phyloP scores from a whole-genome alignment of 2,113 vertebrate genomes.

The Nerophis ophidion region DNA sequence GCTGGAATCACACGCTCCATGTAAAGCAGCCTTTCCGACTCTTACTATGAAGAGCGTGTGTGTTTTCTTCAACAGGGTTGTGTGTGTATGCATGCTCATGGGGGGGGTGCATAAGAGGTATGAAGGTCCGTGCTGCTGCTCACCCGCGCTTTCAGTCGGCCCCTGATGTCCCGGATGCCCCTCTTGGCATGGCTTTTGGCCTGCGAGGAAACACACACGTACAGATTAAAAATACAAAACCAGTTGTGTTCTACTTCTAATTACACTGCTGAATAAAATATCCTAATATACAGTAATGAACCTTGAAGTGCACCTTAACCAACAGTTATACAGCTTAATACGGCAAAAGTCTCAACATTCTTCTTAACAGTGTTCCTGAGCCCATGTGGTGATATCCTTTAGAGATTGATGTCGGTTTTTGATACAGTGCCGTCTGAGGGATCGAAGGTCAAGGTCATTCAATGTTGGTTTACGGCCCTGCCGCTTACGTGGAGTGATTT shows the following conservation, averaged over 20 bases:
- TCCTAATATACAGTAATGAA: constrained; percentile 40
- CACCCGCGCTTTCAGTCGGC: constrained; percentile 89
- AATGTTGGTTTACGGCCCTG: no score
- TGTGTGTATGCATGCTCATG: constrained; percentile 38
- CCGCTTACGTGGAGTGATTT: no score
- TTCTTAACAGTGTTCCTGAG: no score
- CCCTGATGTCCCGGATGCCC: constrained; percentile 90
- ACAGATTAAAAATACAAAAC: constrained; percentile 53
- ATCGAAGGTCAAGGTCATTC: no score
- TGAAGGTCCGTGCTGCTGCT: constrained; percentile 35
- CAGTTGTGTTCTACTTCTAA: constrained; percentile 49
- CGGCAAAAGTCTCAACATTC: constrained; percentile 10
- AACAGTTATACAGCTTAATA: constrained; percentile 30
- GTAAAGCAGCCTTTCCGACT: constrained; percentile 62
- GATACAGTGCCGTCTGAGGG: no score
- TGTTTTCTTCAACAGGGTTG: constrained; percentile 1
- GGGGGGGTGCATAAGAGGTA: constrained; percentile 23
- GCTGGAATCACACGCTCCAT: constrained; percentile 54
- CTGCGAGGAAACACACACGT: constrained; percentile 53
- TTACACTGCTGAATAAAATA: constrained; percentile 59
- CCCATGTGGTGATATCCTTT: no score
- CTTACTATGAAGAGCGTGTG: constrained; percentile 48
- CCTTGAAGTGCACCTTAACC: constrained; percentile 34
- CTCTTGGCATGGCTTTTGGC: constrained; percentile 91
- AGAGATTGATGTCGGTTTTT: no score